Conservation (phyloP, 2,797 vertebrate species). For the Peromyscus aztecus region DNA sequence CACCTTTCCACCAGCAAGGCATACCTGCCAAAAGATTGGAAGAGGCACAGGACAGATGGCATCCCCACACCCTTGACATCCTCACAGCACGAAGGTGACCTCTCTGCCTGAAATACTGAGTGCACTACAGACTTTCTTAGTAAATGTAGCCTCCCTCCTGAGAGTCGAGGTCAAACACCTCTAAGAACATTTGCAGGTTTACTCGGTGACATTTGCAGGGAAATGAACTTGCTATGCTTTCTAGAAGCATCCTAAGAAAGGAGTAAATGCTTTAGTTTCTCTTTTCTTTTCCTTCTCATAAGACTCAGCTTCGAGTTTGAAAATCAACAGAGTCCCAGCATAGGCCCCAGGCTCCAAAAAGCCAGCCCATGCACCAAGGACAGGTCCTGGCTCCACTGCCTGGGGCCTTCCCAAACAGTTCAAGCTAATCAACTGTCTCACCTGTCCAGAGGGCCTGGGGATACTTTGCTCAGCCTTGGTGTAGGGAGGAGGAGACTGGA, state of each 20-base stretch:
- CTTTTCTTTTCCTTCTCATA: neutral
- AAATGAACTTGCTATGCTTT: conserved; percentile 8
- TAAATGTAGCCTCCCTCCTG: neutral
- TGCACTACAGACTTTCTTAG: neutral
- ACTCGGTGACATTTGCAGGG: neutral
- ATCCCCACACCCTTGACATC: neutral
- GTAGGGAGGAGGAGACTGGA: too few relatives aligned
- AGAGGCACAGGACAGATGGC: neutral
- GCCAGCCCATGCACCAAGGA: too few relatives aligned
- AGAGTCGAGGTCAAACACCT: neutral
- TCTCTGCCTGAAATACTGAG: neutral
- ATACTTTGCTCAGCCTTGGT: too few relatives aligned
- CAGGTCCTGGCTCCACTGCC: too few relatives aligned
- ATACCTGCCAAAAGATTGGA: neutral
- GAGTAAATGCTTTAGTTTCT: neutral
- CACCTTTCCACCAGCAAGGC: neutral
- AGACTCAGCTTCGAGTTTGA: conserved; percentile 11
- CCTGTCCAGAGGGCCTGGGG: too few relatives aligned
- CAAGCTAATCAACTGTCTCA: too few relatives aligned
- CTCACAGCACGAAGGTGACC: neutral
- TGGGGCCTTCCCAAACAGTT: too few relatives aligned
- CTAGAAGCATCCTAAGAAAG: neutral
- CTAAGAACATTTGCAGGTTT: neutral
- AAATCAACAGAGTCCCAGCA: neutral
- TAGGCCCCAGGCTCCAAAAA: too few relatives aligned